Evolutionary conservation across 2,797 vertebrate species (phyloP).

Genomic region (Danio choprae): DNA sequence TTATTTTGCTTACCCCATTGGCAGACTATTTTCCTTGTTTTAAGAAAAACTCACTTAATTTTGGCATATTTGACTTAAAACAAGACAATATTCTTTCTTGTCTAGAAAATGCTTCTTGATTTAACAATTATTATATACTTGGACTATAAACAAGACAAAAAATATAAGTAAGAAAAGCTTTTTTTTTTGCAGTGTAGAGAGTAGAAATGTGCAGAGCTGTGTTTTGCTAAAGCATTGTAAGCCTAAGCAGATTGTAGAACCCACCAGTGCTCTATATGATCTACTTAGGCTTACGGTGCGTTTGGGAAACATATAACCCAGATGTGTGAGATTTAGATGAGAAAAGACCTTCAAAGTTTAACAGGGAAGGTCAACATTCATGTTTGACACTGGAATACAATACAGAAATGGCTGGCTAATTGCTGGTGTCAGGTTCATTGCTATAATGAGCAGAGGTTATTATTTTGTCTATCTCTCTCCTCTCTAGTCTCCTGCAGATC

Average conservation of each 20-base stretch:
- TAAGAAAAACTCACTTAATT: too few relatives aligned
- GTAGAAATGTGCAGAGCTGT: neutral
- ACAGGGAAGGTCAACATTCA: neutral
- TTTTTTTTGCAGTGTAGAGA: neutral
- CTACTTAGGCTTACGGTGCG: neutral
- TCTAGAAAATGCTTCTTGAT: too few relatives aligned
- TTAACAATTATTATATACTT: too few relatives aligned
- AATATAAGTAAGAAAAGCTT: too few relatives aligned
- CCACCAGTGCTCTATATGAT: neutral
- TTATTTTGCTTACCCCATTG: too few relatives aligned
- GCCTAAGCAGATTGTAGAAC: neutral
- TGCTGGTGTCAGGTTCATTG: neutral
- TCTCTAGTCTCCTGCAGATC: slow-evolving; percentile 68
- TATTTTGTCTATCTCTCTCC: slow-evolving; percentile 26
- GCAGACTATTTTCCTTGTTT: too few relatives aligned
- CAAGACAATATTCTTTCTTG: too few relatives aligned
- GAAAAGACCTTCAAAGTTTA: neutral
- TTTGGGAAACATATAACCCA: neutral
- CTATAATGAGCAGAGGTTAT: slow-evolving; percentile 13
- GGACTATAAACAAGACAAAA: too few relatives aligned
- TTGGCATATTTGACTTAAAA: too few relatives aligned
- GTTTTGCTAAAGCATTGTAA: neutral
- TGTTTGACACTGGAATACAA: neutral
- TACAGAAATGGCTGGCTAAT: neutral
- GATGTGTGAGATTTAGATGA: neutral